Conservation (phyloP, 2,797 vertebrate genomes). For the Chiroxiphia lanceolata region DNA sequence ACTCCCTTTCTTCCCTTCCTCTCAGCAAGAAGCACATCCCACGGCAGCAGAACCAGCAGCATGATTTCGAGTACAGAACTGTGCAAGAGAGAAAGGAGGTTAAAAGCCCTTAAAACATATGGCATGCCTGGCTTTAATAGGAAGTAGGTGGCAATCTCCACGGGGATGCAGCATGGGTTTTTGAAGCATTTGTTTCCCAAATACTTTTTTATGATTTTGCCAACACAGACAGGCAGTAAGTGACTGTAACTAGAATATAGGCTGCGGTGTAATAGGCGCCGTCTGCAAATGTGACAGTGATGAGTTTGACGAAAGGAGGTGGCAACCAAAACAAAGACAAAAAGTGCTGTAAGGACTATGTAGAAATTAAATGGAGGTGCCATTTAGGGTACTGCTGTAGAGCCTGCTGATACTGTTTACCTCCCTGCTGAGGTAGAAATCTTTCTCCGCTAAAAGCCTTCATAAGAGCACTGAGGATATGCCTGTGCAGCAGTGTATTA, state of each 20-base stretch:
- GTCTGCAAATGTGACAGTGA: slow-evolving; percentile 7
- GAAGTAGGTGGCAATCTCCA: slow-evolving; percentile 16
- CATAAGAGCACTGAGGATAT: not conserved
- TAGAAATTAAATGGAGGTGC: slow-evolving; percentile 48
- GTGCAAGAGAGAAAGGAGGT: slow-evolving; percentile 21
- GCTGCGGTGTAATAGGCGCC: not conserved
- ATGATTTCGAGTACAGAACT: accelerated
- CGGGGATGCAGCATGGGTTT: slow-evolving; percentile 8
- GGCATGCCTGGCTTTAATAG: slow-evolving; percentile 43
- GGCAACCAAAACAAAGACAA: slow-evolving; percentile 38
- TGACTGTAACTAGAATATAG: not conserved
- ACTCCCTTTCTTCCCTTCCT: not conserved
- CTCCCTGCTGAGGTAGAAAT: slow-evolving; percentile 59
- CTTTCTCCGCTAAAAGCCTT: slow-evolving; percentile 50
- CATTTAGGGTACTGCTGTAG: slow-evolving; percentile 22
- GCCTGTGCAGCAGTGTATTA: slow-evolving; percentile 13
- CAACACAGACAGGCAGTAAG: not conserved
- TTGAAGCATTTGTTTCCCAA: slow-evolving; percentile 41
- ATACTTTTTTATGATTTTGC: slow-evolving; percentile 28
- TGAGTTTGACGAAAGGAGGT: slow-evolving; percentile 25
- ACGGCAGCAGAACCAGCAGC: not conserved
- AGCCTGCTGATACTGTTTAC: slow-evolving; percentile 55
- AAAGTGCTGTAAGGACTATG: not conserved
- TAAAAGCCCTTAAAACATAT: slow-evolving; percentile 63
- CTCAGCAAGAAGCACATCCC: not conserved